Conservation (phyloP, 2,888 invertebrate species). For the Lycocerus yunnanus region DNA sequence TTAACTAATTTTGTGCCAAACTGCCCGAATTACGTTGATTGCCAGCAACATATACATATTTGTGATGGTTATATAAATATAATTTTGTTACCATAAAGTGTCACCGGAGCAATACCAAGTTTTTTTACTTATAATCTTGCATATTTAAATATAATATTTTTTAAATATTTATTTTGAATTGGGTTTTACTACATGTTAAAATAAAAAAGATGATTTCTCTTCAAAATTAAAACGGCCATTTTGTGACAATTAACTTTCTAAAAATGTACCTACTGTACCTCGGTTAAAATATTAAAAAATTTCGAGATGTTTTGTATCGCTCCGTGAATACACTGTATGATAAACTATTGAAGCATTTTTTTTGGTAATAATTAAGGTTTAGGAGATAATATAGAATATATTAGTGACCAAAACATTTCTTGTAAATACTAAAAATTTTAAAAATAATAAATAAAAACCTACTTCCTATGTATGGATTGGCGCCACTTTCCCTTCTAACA, state of each 20-base stretch:
- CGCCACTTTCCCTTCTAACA: constrained; percentile 77
- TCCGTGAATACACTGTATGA: background rate
- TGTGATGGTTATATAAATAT: background rate
- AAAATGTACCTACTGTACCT: background rate
- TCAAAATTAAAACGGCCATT: no score
- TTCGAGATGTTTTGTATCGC: background rate
- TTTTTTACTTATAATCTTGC: no score
- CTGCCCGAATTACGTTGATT: background rate
- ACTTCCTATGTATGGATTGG: constrained; percentile 88
- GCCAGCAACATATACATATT: background rate
- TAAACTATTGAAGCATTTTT: background rate
- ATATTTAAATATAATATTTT: no score
- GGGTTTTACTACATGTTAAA: no score
- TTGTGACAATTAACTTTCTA: background rate
- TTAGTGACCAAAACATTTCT: constrained; percentile 36
- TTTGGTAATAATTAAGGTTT: background rate
- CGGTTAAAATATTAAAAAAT: background rate
- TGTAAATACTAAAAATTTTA: constrained; percentile 9
- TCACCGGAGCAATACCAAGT: background rate
- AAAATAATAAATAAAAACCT: constrained; percentile 56
- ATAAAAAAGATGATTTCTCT: no score
- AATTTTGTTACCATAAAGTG: background rate
- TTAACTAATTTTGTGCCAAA: no score
- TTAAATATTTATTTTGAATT: no score
- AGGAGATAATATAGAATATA: background rate